Conservation (phyloP, 64 coral and sea anemone species). For the Hydrozoanthus tunicans region DNA sequence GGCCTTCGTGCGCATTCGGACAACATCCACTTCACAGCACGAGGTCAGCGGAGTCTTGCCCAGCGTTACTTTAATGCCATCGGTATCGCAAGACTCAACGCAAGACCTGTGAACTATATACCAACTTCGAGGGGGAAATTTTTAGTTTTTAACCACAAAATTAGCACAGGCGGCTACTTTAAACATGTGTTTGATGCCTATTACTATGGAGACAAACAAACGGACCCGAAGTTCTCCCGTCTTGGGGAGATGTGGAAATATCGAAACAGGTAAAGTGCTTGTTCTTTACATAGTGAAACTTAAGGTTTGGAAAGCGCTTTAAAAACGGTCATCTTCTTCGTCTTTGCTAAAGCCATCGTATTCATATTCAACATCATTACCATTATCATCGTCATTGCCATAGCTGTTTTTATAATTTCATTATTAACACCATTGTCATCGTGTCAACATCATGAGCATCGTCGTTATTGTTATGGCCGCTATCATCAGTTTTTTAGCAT, state of each 20-base stretch:
- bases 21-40: constrained; percentile 3
- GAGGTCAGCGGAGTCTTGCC: background rate
- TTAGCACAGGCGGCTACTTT: constrained; percentile 3
- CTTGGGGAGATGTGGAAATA: constrained; percentile 1
- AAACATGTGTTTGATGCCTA: background rate
- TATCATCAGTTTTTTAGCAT: too few relatives aligned
- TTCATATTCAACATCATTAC: too few relatives aligned
- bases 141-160: constrained; percentile 1
- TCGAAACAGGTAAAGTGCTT: background rate
- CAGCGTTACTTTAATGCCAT: background rate
- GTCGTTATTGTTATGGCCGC: too few relatives aligned
- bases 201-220: background rate
- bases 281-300: too few relatives aligned
- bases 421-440: too few relatives aligned
- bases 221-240: background rate
- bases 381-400: too few relatives aligned
- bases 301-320: too few relatives aligned
- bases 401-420: too few relatives aligned
- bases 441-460: too few relatives aligned
- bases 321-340: too few relatives aligned
- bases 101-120: background rate
- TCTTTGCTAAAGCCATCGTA: too few relatives aligned
- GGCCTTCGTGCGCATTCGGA: background rate
- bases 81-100: background rate
- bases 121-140: background rate